Evolutionary conservation across 2,888 invertebrate genomes (phyloP), one percentile per base, ranked within the genome.

Genomic region (Agrochola lychnidis): DNA sequence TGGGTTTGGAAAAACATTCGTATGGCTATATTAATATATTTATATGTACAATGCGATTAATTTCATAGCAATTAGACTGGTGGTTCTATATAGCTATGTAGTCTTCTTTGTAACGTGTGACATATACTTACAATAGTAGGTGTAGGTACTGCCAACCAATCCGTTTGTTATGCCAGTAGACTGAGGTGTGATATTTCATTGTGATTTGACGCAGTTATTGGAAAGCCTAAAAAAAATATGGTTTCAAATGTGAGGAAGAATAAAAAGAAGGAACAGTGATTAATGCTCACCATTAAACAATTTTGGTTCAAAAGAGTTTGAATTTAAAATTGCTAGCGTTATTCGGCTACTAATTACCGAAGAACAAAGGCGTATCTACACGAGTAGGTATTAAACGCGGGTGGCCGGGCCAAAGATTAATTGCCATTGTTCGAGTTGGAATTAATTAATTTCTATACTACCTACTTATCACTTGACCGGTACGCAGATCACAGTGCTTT

Each of bases 371-470:
- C 45, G 42, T 45, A 22, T 14, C 25, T 63, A 36, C 25, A 22
- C 61, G 51, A 59, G 16, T 57, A 22, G 22, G 59, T 51, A 73
- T 74, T 59, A 73, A 74, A 45, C 16, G 36, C 22, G 53, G 45
- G 25, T 22, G 22, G 36, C 61, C 36, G 6, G 61, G 70, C 53
- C 36, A 36, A 77, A 70, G 79, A 77, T 79, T 79, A 70, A 70
- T 77, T 70, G 79, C 79, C 25, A 30, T 79, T 79, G 70, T 79
- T 75, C 22, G 22, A 77, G 70, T 53, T 30, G 51, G 71, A 70
- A 79, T 79, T 61, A 62, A 77, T 79, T 62, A 53, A 79, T 79
- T 79, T 36, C 59, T 53, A 14, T 79, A n/a, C 30, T 30, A 30
- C 10, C 16, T 10, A 36, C 36, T n/a, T 36, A 53, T 61, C 70